These are phyloP conservation scores for Petrosia ficiformis DNA, from an alignment of 37 sponge, comb jelly and placozoan genomes.

Conservation along the genomic window DNA sequence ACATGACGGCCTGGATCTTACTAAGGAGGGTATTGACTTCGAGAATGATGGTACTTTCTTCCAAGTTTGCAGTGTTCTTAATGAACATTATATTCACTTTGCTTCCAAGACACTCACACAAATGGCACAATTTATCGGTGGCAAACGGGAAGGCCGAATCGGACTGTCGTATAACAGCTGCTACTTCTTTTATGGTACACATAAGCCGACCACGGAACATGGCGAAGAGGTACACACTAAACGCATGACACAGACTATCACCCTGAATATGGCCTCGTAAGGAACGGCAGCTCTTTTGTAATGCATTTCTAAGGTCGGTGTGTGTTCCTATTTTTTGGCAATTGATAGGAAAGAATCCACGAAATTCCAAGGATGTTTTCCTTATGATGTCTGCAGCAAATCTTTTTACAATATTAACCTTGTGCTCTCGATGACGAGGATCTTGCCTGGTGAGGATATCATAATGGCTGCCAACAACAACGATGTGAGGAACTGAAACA, in stretches of 20 bases:
- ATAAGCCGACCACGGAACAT: constrained; percentile 8
- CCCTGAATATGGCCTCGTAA: constrained; percentile 9
- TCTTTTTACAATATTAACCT: neutral
- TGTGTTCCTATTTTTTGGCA: constrained; percentile 29
- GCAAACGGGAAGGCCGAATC: constrained; percentile 26
- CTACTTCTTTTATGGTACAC: constrained; percentile 22
- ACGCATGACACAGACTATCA: constrained; percentile 35
- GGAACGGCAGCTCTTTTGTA: constrained; percentile 14
- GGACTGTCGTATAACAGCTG: neutral
- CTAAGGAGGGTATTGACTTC: constrained; percentile 29
- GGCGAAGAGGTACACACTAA: constrained; percentile 23
- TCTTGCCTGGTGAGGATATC: constrained; percentile 4
- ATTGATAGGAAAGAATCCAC: constrained; percentile 40
- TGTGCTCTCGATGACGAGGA: neutral
- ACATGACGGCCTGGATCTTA: constrained; percentile 29
- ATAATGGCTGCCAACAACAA: constrained; percentile 34
- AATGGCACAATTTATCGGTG: constrained; percentile 20
- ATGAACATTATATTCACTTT: constrained; percentile 35
- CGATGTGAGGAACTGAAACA: constrained; percentile 22
- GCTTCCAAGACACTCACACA: constrained; percentile 23
- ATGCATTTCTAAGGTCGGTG: neutral
- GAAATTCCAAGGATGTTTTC: neutral
- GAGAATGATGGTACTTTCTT: constrained; percentile 40
- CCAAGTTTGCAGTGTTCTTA: neutral
- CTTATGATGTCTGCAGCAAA: neutral